A percentile compares a stretch with the other conserved stretches of the same genome.
Evolutionary conservation across 2,113 vertebrate species (phyloP).

Genomic region (Cathartes aura): DNA sequence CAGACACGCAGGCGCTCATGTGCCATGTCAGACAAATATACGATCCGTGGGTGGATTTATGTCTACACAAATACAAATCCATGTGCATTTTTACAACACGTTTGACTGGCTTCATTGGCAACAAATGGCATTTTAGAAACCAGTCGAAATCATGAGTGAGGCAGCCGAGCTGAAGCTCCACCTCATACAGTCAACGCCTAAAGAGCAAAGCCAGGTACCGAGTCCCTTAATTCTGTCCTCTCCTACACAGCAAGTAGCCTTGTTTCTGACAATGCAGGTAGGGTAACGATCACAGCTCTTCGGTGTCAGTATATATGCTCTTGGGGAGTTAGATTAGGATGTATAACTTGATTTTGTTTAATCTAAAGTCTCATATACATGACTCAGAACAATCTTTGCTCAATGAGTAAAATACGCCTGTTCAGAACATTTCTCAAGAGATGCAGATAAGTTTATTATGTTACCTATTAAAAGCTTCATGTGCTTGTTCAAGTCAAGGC

Average conservation of each 20-base stretch:
- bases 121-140: not conserved
- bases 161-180: not conserved
- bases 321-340: not conserved
- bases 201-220: not conserved
- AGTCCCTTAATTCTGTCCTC: too few species aligned
- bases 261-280: not conserved
- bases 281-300: too few species aligned
- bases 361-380: not conserved
- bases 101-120: not conserved
- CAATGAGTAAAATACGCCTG: not conserved
- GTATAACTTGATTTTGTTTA: not conserved
- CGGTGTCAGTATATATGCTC: too few species aligned
- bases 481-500: not conserved
- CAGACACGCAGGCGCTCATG: accelerated
- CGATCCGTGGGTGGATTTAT: accelerated
- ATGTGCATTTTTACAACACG: accelerated
- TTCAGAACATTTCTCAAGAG: not conserved
- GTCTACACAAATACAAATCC: not conserved
- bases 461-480: not conserved
- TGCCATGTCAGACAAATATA: not conserved
- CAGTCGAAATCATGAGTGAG: not conserved
- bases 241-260: not conserved
- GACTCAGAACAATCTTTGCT: not conserved
- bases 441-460: not conserved
- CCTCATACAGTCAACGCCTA: not conserved